These are phyloP conservation scores for Lepus europaeus DNA, from an alignment of 2,113 vertebrate species.

Conservation along the genomic window DNA sequence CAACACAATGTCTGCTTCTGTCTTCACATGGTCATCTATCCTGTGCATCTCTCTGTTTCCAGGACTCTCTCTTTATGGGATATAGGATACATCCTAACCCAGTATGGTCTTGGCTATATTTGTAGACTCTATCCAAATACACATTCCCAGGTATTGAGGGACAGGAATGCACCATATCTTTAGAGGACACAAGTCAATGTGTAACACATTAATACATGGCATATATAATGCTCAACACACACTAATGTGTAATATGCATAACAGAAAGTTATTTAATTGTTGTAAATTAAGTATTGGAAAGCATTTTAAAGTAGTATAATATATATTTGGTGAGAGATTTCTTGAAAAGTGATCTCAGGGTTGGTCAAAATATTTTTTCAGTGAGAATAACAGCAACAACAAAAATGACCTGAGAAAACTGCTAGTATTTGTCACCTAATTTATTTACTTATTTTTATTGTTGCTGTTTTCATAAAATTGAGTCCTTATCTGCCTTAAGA, in stretches of 20 bases:
- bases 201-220: background rate
- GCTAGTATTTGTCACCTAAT: background rate
- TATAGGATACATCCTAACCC: background rate
- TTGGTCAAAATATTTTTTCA: background rate
- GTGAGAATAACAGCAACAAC: background rate
- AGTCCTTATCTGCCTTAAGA: background rate
- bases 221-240: background rate
- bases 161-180: background rate
- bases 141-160: background rate
- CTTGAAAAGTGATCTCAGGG: background rate
- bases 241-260: background rate
- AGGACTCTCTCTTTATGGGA: background rate
- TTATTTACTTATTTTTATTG: background rate
- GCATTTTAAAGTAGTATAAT: background rate
- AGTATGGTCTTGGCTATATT: background rate
- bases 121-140: background rate
- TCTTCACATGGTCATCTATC: background rate
- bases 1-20: background rate
- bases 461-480: background rate
- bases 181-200: background rate
- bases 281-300: background rate
- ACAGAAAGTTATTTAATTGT: background rate
- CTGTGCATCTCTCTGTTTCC: background rate
- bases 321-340: background rate
- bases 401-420: background rate